These are phyloP conservation scores for Crioceris asparagi DNA, from an alignment of 2,888 invertebrate genomes.

Conservation along the genomic window DNA sequence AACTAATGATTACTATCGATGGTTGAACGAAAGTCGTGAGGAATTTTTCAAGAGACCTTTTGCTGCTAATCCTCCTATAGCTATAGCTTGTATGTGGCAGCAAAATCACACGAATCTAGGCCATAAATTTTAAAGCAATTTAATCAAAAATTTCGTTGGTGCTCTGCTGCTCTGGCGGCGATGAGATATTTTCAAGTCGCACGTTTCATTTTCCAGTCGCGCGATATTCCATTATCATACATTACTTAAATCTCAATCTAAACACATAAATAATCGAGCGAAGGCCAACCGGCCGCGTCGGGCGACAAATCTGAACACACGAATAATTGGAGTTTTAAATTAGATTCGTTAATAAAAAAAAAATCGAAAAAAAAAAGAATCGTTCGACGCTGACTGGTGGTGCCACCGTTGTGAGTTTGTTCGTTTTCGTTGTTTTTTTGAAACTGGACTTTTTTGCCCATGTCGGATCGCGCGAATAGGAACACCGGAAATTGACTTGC, in stretches of 20 bases:
- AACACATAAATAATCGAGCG: constrained; percentile 33
- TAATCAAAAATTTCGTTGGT: constrained; percentile 30
- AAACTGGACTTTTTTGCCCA: background rate
- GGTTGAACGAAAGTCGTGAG: too few relatives aligned
- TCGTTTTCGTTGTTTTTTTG: constrained; percentile 1
- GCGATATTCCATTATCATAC: constrained; percentile 34
- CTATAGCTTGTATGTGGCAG: background rate
- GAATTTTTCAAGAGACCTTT: too few relatives aligned
- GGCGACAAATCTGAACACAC: constrained; percentile 29
- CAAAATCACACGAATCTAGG: constrained; percentile 23
- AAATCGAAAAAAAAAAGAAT: too few relatives aligned
- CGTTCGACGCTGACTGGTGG: too few relatives aligned
- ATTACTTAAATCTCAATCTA: constrained; percentile 35
- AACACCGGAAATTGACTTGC: constrained; percentile 1
- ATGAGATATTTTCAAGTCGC: constrained; percentile 29
- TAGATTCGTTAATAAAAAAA: constrained; percentile 19
- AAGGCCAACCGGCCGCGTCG: constrained; percentile 11
- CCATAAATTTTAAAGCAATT: constrained; percentile 33
- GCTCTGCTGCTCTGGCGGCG: constrained; percentile 8
- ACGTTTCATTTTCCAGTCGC: constrained; percentile 26
- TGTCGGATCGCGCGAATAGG: too few relatives aligned
- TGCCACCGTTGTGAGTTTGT: too few relatives aligned
- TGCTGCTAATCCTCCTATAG: too few relatives aligned
- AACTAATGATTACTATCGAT: too few relatives aligned
- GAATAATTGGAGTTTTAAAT: constrained; percentile 29